Evolutionary conservation across 2,888 invertebrate species (phyloP), one percentile per base, ranked within the genome.

Genomic region (Aricia artaxerxes): DNA sequence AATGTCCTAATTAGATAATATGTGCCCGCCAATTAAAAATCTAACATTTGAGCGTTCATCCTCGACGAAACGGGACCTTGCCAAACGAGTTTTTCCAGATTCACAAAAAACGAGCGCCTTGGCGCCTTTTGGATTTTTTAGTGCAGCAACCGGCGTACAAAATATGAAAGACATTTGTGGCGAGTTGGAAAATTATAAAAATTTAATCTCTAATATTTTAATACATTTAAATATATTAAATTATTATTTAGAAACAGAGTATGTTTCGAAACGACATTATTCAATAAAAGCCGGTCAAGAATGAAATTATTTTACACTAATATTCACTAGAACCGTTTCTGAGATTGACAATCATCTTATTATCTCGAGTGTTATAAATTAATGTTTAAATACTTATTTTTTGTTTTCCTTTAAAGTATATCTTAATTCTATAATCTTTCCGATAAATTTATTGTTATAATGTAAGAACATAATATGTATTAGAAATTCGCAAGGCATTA

Each of bases 231-330:
- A 44, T 44, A 69, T 69, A 69, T 35, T 69, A 31, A 64, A 75
- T 11, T 75, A 5, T 44, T 75, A 77, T 44, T 49, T 9, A 49
- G 49, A 9, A 49, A 11, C 11, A 49, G 49, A 57, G 57, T 57
- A 57, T 57, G 49, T 35, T 78, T 53, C 35, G 35, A 35, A 53
- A 69, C n/a, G 11, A 53, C 72, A 78, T 53, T 78, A 11, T 40
- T 72, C 72, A n/a, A 53, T 78, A 78, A 78, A 78, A 78, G 49
- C 78, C 78, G 78, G 78, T 78, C 78, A 78, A 78, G 69, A 78
- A 53, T 24, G 49, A 69, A 69, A 69, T 69, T 38, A 64, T 64
- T 64, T 31, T 31, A 69, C 35, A 13, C 69, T 64, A 24, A 64
- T 35, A 69, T 69, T 16, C 35, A 69, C 35, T 69, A 69, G 69